Evolutionary conservation across 2,797 vertebrate species (phyloP), one percentile per base, ranked within the genome.

Genomic region (Gymnodraco acuticeps): DNA sequence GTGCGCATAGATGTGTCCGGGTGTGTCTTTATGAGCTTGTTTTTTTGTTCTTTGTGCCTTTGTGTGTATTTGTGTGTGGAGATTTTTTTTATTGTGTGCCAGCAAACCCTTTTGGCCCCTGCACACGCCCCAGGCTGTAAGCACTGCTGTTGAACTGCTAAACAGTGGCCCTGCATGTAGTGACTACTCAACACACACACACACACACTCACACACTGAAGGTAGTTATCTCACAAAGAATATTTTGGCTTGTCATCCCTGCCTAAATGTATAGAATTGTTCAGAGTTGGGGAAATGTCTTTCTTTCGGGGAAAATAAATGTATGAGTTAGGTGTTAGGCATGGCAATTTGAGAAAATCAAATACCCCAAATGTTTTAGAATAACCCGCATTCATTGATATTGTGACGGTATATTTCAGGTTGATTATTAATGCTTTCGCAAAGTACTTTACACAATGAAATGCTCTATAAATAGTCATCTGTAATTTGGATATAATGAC

Each of bases 91-190:
- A 88, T 90, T 91, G 87, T 91, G 87, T 87, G 84, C 89, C 88
- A 91, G 89, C 76, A 90, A 87, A 90, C 89, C 88, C 86, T 85
- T 92, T 91, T 91, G 90, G 90, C 90, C 92, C 82, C 83, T 90
- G 83, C 81, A 83, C 90, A 86, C 31, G 86, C 93, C 92, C 82
- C 86, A 80, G 92, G 92, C 92, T 90, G 85, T 88, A 86, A 89
- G 89, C 87, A 86, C 84, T 88, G 85, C 83, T 91, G 90, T 92
- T 93, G 89, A 94, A 92, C 91, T 91, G 89, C 84, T 92, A 87
- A 94, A 94, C 86, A 93, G 89, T 91, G 86, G 88, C 91, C 84
- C 87, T 86, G 85, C 80, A 83, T 88, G 81, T 23, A 88, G 87
- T 83, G 89, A 91, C 92, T 90, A 75, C 81, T 78, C n/a, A 72